Evolutionary conservation across 1,140 invertebrate species (phyloP).

Genomic region (Nixonia krombeini): DNA sequence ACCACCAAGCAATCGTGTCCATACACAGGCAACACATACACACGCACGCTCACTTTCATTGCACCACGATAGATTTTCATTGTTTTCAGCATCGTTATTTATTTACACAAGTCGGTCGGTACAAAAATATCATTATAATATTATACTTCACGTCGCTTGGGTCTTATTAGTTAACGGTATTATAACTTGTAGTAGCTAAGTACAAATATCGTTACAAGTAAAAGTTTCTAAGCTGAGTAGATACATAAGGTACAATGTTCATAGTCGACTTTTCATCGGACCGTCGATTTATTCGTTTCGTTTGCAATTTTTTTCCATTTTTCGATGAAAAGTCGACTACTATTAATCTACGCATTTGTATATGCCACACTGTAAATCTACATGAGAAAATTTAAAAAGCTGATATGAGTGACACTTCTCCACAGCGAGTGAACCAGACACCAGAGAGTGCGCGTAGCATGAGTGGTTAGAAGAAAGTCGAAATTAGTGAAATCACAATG

Average conservation of each 20-base stretch:
- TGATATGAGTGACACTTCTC: background rate
- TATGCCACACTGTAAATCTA: slow-evolving; percentile 29
- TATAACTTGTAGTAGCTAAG: background rate
- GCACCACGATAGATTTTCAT: slow-evolving; percentile 40
- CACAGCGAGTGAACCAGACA: slow-evolving; percentile 1
- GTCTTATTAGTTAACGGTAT: slow-evolving; percentile 23
- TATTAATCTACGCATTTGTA: slow-evolving; percentile 27
- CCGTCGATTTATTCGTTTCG: background rate
- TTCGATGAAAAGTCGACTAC: slow-evolving; percentile 11
- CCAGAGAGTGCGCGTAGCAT: too few relatives aligned
- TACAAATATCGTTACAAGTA: slow-evolving; percentile 10
- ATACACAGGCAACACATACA: slow-evolving; percentile 33
- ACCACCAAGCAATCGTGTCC: slow-evolving; percentile 28
- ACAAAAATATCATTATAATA: slow-evolving; percentile 70
- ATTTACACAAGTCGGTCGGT: slow-evolving; percentile 62
- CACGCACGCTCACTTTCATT: slow-evolving; percentile 45
- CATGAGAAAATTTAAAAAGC: slow-evolving; percentile 4
- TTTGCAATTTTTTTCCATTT: too few relatives aligned
- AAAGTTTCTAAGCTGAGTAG: slow-evolving; percentile 8
- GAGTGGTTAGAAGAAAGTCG: background rate
- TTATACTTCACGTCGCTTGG: slow-evolving; percentile 56
- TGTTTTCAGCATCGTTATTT: slow-evolving; percentile 53
- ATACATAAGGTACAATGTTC: slow-evolving; percentile 5
- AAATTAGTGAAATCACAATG: too few relatives aligned
- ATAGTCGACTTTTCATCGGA: background rate